Percentiles rank a stretch among this genome's conserved stretches.
phyloP scores from a whole-genome alignment of 1,140 invertebrate genomes.

The Semibalanus balanoides region DNA sequence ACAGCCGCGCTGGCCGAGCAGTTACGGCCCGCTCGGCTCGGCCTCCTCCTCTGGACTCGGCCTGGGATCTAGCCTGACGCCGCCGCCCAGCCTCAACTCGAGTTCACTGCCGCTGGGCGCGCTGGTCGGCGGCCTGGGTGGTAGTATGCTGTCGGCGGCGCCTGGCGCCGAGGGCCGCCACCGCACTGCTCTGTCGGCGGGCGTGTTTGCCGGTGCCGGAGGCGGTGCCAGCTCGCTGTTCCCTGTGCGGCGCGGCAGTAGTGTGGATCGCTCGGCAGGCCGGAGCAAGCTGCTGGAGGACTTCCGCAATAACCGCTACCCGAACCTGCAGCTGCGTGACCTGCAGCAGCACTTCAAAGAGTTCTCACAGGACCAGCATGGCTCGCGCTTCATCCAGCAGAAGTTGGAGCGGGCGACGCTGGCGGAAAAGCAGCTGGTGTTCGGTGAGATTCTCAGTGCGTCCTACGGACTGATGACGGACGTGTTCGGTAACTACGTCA shows the following conservation, averaged over 20 bases:
- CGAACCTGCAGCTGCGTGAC: slow-evolving; percentile 84
- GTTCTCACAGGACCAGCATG: slow-evolving; percentile 99
- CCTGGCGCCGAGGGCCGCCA: slow-evolving; percentile 70
- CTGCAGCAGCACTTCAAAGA: slow-evolving; percentile 88
- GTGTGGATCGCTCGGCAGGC: slow-evolving; percentile 45
- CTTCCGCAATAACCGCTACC: slow-evolving; percentile 69
- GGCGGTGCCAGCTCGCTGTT: slow-evolving; percentile 22
- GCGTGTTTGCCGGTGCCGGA: slow-evolving; percentile 26
- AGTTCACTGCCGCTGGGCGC: slow-evolving; percentile 29
- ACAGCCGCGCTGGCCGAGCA: slow-evolving; percentile 45
- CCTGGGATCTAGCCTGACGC: slow-evolving; percentile 35
- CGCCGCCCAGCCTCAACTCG: slow-evolving; percentile 19
- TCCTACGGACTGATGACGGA: slow-evolving; percentile 99
- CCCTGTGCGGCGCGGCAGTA: slow-evolving; percentile 23
- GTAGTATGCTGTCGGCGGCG: slow-evolving; percentile 53
- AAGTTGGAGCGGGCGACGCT: slow-evolving; percentile 91
- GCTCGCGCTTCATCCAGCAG: slow-evolving; percentile 96
- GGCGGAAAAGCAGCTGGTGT: slow-evolving; percentile 94
- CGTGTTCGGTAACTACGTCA: slow-evolving; percentile 99
- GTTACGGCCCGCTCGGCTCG: slow-evolving; percentile 44
- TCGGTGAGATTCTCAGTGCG: slow-evolving; percentile 86
- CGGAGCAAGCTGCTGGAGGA: slow-evolving; percentile 85
- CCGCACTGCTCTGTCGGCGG: slow-evolving; percentile 54
- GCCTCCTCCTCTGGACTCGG: slow-evolving; percentile 29
- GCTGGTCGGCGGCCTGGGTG: slow-evolving; percentile 27